Evolutionary conservation across 2,797 vertebrate genomes (phyloP).

Genomic region (Coracias cyanogaster): DNA sequence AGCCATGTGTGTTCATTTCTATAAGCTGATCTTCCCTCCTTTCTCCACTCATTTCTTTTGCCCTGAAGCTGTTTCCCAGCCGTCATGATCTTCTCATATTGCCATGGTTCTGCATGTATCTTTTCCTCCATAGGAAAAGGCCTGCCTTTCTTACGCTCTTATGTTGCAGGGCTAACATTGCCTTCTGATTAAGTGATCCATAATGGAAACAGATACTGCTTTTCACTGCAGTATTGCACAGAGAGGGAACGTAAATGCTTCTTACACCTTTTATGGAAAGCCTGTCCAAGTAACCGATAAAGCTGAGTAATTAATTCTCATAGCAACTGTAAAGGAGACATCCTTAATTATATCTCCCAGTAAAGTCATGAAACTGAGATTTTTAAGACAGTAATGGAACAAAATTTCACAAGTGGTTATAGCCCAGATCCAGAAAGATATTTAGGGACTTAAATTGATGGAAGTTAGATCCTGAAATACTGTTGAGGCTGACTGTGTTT

Average conservation of each 20-base stretch:
- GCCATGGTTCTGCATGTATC: neutral
- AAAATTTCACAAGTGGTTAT: neutral
- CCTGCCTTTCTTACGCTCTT: neutral
- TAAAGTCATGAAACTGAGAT: neutral
- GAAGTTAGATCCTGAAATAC: neutral
- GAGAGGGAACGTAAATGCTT: neutral
- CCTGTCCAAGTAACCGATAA: neutral
- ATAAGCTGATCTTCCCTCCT: neutral
- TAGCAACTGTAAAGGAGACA: neutral
- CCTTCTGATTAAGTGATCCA: neutral
- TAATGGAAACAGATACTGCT: neutral
- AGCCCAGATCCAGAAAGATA: neutral
- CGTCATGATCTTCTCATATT: neutral
- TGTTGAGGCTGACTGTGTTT: neutral
- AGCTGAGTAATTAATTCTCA: neutral
- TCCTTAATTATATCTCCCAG: neutral
- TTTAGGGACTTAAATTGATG: neutral
- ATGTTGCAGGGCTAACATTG: neutral
- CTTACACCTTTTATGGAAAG: neutral
- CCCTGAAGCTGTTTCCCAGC: constrained; percentile 18
- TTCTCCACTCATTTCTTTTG: neutral
- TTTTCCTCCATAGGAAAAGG: neutral
- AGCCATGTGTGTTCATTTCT: neutral
- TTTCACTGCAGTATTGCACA: neutral
- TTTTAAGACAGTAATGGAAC: neutral